These are phyloP conservation scores for Macrochelys suwanniensis DNA, from an alignment of 2,797 vertebrate genomes.

Conservation along the genomic window DNA sequence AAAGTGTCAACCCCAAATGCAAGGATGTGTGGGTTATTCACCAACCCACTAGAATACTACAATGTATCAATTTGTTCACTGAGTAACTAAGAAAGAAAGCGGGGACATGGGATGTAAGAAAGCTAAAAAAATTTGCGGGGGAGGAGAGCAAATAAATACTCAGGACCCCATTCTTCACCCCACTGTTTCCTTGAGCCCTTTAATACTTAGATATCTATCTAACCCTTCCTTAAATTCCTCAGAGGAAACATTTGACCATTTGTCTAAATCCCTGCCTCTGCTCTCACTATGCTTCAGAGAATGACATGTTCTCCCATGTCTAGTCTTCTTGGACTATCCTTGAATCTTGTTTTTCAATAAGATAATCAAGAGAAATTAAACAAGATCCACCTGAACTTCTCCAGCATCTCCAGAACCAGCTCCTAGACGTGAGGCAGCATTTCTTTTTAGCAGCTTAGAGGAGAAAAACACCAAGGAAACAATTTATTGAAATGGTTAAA, in stretches of 20 bases:
- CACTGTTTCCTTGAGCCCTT: neutral
- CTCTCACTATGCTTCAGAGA: neutral
- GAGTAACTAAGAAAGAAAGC: neutral
- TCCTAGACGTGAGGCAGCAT: conserved; percentile 91
- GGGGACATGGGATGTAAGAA: neutral
- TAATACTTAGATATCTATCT: neutral
- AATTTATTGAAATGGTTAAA: neutral
- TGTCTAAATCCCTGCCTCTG: neutral
- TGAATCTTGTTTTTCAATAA: neutral
- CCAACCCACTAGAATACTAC: neutral
- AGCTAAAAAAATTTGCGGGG: neutral
- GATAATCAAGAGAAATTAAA: neutral
- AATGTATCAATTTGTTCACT: neutral
- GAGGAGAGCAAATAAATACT: neutral
- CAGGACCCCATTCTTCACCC: neutral
- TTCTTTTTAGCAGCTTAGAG: conserved; percentile 95
- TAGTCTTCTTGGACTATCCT: neutral
- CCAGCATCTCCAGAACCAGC: conserved; percentile 91
- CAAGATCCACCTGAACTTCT: conserved; percentile 91
- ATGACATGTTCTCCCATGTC: neutral
- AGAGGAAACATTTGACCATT: neutral
- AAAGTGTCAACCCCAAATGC: neutral
- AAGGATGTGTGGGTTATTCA: neutral
- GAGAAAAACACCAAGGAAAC: conserved; percentile 26
- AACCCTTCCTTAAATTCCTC: neutral